Conservation (phyloP, 2,888 invertebrate genomes). For the Steinernema hermaphroditum region DNA sequence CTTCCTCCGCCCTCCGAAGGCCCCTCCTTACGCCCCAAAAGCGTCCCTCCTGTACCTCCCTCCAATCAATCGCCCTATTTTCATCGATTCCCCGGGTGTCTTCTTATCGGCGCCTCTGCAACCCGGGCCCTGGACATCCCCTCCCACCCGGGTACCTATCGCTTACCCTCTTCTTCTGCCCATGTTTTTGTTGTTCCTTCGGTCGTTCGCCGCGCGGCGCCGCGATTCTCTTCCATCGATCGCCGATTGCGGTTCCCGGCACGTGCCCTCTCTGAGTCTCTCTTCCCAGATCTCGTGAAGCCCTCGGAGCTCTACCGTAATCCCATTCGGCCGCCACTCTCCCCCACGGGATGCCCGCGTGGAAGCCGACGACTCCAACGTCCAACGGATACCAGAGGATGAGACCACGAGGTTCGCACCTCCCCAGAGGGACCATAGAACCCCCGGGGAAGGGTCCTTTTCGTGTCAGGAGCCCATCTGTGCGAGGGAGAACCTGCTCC, state of each 20-base stretch:
- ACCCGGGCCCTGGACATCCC: constrained; percentile 1
- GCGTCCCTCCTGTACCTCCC: background rate
- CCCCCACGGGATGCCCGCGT: constrained; percentile 2
- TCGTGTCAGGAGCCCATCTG: too few species aligned
- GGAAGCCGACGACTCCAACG: constrained; percentile 8
- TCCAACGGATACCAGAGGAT: background rate
- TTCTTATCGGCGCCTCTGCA: background rate
- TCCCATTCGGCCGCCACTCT: too few species aligned
- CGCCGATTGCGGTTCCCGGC: constrained; percentile 24
- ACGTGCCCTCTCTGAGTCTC: constrained; percentile 3
- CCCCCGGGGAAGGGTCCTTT: too few species aligned
- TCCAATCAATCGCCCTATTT: constrained; percentile 4
- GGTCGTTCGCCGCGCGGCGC: constrained; percentile 14
- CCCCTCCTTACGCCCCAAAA: background rate
- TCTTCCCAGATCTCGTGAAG: background rate
- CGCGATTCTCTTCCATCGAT: constrained; percentile 6
- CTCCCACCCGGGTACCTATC: too few species aligned
- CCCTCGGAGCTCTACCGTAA: too few species aligned
- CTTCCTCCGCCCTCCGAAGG: too few species aligned
- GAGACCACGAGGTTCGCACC: background rate
- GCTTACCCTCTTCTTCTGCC: background rate
- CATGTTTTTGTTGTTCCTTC: constrained; percentile 21
- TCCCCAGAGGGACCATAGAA: too few species aligned
- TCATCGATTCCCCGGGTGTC: background rate
- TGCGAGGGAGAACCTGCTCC: too few species aligned